These are phyloP conservation scores for Globodera ellingtonae DNA, from an alignment of 1,140 invertebrate genomes.

Conservation along the genomic window DNA sequence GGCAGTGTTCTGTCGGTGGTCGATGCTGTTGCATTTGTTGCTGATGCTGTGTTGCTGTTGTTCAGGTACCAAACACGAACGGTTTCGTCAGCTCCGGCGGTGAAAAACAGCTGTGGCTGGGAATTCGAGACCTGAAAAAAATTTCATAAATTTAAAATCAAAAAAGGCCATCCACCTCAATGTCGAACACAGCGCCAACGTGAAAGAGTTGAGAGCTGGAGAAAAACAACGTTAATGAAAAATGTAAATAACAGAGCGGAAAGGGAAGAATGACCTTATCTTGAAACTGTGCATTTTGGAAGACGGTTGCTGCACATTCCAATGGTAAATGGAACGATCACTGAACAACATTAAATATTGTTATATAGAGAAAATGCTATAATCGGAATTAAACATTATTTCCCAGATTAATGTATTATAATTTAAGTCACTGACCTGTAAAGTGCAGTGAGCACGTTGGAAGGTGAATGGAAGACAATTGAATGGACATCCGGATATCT, in stretches of 20 bases:
- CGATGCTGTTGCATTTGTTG: constrained; percentile 1
- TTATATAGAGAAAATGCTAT: neutral
- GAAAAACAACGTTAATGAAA: neutral
- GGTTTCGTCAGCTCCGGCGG: constrained; percentile 54
- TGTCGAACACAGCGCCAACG: constrained; percentile 54
- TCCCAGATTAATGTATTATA: no score
- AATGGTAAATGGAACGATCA: constrained; percentile 58
- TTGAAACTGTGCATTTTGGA: neutral
- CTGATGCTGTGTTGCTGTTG: neutral
- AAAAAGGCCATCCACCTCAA: constrained; percentile 33
- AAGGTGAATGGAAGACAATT: constrained; percentile 41
- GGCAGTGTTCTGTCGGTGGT: neutral
- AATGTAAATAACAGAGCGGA: neutral
- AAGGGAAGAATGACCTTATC: constrained; percentile 14
- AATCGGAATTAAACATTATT: no score
- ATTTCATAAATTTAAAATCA: constrained; percentile 4
- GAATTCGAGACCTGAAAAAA: constrained; percentile 26
- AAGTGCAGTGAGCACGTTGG: constrained; percentile 49
- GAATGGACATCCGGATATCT: constrained; percentile 55
- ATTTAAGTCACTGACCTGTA: constrained; percentile 25
- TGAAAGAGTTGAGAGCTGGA: constrained; percentile 53
- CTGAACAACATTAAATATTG: neutral
- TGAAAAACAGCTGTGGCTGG: constrained; percentile 39
- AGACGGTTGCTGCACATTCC: constrained; percentile 34
- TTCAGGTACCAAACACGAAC: constrained; percentile 52